Percentiles rank a stretch among this genome's conserved stretches.
phyloP scores from a whole-genome alignment of 2,797 vertebrate genomes.

The Monodelphis domestica region DNA sequence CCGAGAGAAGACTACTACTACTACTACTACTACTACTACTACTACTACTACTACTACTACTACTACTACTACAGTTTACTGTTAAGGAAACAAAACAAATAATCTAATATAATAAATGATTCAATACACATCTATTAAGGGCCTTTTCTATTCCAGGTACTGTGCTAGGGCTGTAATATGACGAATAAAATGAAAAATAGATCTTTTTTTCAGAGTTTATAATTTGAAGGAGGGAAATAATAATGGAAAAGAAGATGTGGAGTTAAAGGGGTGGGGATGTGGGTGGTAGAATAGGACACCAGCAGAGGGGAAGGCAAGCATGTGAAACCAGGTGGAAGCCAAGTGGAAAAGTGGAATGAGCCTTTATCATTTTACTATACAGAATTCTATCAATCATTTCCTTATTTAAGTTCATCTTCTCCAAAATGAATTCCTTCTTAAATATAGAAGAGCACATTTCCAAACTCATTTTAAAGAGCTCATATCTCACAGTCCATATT shows the following conservation, averaged over 20 bases:
- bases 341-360: not conserved
- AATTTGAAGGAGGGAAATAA: not conserved
- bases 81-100: not conserved
- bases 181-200: not conserved
- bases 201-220: not conserved
- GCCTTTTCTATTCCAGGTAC: not conserved
- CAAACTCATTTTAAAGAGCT: slow-evolving; percentile 7
- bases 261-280: not conserved
- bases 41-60: too few species aligned
- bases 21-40: too few species aligned
- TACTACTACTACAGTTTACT: not conserved
- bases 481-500: slow-evolving; percentile 4
- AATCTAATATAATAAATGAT: not conserved
- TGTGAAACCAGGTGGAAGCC: not conserved
- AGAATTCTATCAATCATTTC: slow-evolving; percentile 9
- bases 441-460: not conserved
- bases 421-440: not conserved
- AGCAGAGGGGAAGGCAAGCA: not conserved
- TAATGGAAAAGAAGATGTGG: not conserved
- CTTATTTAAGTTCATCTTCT: slow-evolving; percentile 17
- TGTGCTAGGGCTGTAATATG: not conserved
- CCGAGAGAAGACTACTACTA: too few species aligned
- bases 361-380: too few species aligned
- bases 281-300: not conserved
- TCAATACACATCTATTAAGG: not conserved